Evolutionary conservation across 1,140 invertebrate species (phyloP).

Genomic region (Thereuonema tuberculata): DNA sequence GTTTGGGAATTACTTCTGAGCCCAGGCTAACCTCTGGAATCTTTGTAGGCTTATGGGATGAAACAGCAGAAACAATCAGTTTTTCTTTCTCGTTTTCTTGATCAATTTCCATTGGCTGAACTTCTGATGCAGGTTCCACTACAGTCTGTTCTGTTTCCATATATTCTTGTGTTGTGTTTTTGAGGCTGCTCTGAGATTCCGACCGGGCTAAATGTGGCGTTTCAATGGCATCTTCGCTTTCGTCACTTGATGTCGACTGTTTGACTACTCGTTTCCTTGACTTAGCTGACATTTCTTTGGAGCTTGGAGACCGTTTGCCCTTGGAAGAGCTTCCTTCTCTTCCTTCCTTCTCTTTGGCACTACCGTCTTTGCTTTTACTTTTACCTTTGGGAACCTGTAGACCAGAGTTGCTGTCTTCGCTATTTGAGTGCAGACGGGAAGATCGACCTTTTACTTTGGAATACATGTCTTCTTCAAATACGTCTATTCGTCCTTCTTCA

Average conservation of each 20-base stretch:
- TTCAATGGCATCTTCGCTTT: background rate
- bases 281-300: too few species aligned
- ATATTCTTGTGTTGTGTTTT: background rate
- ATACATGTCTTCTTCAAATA: conserved; percentile 4
- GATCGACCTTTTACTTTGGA: conserved; percentile 2
- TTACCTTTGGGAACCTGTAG: background rate
- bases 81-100: background rate
- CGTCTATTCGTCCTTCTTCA: background rate
- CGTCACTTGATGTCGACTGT: background rate
- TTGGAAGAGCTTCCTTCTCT: background rate
- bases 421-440: background rate
- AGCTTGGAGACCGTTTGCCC: background rate
- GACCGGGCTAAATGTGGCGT: background rate
- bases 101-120: background rate
- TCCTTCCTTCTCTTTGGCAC: background rate
- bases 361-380: background rate
- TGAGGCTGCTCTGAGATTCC: too few species aligned
- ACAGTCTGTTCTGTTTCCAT: background rate
- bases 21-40: too few species aligned
- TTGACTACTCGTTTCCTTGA: background rate
- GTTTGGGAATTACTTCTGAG: too few species aligned
- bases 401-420: background rate
- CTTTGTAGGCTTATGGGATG: too few species aligned
- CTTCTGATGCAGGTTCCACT: background rate
- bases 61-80: too few species aligned